A percentile compares a stretch with the other conserved stretches of the same genome.
These are phyloP conservation scores for Holacanthella duospinosa DNA, from an alignment of 2,888 invertebrate species.

Conservation along the genomic window DNA sequence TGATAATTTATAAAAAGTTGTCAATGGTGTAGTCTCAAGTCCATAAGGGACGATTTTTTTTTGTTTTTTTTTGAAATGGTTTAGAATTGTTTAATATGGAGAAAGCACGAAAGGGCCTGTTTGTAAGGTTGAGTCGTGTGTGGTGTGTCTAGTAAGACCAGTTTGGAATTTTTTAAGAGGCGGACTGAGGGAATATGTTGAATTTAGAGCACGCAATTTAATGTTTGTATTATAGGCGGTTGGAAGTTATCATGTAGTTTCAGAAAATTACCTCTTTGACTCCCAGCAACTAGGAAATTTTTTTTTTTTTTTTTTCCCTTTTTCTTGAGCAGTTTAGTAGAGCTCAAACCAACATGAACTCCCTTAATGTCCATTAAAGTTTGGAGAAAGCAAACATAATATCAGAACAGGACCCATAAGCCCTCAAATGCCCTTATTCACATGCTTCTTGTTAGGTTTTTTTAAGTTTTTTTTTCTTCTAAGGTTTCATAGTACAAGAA, in stretches of 20 bases:
- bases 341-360: not conserved
- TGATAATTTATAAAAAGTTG: too few species aligned
- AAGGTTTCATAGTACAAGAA: too few species aligned
- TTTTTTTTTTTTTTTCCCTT: not conserved
- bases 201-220: conserved; percentile 19
- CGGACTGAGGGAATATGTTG: not conserved
- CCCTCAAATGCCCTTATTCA: not conserved
- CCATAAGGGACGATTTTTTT: too few species aligned
- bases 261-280: conserved; percentile 24
- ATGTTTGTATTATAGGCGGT: conserved; percentile 26
- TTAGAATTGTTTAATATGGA: too few species aligned
- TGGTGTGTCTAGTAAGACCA: too few species aligned
- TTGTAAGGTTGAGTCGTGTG: too few species aligned
- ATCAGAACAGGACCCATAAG: not conserved
- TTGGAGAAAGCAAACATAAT: conserved; percentile 3
- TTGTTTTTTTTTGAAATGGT: too few species aligned
- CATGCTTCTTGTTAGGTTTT: not conserved
- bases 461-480: not conserved
- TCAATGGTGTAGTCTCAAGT: too few species aligned
- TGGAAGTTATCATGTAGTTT: conserved; percentile 22
- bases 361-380: conserved; percentile 4
- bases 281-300: not conserved
- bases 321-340: not conserved
- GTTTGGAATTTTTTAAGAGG: too few species aligned
- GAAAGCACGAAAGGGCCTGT: too few species aligned